Evolutionary conservation across 1,140 invertebrate species (phyloP).

Genomic region (Caenorhabditis latens): DNA sequence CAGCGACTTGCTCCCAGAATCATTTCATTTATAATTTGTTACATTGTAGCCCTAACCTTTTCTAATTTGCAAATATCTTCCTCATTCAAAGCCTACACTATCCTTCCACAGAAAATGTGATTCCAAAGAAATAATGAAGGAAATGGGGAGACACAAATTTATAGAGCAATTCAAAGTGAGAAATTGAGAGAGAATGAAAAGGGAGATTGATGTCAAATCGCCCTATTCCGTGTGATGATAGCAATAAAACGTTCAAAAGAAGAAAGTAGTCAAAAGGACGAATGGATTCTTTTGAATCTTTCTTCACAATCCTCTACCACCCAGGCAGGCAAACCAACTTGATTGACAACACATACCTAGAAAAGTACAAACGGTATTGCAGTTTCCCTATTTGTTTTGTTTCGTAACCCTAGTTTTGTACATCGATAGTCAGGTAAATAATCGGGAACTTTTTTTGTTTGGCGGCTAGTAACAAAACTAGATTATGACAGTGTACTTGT

Average conservation of each 20-base stretch:
- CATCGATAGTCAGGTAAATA: conserved; percentile 31
- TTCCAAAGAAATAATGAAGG: background rate
- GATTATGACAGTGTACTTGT: background rate
- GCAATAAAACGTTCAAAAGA: conserved; percentile 54
- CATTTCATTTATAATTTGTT: background rate
- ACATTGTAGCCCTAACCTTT: background rate
- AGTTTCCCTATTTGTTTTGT: background rate
- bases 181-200: conserved; percentile 17
- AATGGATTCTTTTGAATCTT: conserved; percentile 14
- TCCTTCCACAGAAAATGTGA: background rate
- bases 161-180: conserved; percentile 46
- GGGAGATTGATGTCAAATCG: conserved; percentile 34
- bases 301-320: background rate
- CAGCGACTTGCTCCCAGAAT: background rate
- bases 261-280: conserved; percentile 40
- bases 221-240: conserved; percentile 45
- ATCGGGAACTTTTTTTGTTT: background rate
- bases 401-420: conserved; percentile 22
- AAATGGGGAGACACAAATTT: conserved; percentile 6
- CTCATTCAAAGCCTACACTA: background rate
- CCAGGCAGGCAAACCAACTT: conserved; percentile 10
- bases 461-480: conserved; percentile 9
- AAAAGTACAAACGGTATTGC: background rate
- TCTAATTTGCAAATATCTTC: background rate
- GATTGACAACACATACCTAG: conserved; percentile 19